These are phyloP conservation scores for Epinephelus lanceolatus DNA, from an alignment of 2,113 vertebrate genomes.

Conservation along the genomic window DNA sequence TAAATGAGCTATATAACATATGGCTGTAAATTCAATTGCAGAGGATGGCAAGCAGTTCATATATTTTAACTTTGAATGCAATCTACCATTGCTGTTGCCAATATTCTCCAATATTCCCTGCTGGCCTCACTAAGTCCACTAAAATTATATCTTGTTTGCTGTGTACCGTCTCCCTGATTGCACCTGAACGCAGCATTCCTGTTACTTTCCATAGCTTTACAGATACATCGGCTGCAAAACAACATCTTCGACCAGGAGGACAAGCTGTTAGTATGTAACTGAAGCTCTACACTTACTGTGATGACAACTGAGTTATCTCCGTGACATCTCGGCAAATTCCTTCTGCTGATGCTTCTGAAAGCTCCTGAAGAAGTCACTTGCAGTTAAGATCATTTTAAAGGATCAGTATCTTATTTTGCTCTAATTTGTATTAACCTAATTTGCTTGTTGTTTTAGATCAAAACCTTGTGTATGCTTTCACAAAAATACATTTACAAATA, in stretches of 20 bases:
- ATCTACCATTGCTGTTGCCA: too few species aligned
- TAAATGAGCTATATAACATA: too few species aligned
- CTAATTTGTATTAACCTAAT: neutral
- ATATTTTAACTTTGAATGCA: too few species aligned
- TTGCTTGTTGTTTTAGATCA: neutral
- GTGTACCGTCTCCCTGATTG: too few species aligned
- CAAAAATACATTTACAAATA: neutral
- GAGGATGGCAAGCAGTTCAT: too few species aligned
- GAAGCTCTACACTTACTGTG: neutral
- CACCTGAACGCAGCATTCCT: too few species aligned
- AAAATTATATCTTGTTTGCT: too few species aligned
- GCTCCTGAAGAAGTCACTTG: neutral
- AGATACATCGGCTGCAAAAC: neutral
- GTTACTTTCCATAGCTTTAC: neutral
- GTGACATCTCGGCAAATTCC: neutral
- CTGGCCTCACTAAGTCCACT: too few species aligned
- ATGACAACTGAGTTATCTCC: constrained; percentile 7
- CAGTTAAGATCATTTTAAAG: neutral
- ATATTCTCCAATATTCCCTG: too few species aligned
- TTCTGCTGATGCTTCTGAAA: neutral
- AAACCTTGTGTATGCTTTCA: neutral
- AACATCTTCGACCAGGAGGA: neutral
- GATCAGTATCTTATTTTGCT: neutral
- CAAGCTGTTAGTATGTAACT: neutral
- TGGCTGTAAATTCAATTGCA: too few species aligned